Base-by-base conservation (phyloP, 2,113 vertebrate genomes). In the Corythornis madagascariensis region DNA sequence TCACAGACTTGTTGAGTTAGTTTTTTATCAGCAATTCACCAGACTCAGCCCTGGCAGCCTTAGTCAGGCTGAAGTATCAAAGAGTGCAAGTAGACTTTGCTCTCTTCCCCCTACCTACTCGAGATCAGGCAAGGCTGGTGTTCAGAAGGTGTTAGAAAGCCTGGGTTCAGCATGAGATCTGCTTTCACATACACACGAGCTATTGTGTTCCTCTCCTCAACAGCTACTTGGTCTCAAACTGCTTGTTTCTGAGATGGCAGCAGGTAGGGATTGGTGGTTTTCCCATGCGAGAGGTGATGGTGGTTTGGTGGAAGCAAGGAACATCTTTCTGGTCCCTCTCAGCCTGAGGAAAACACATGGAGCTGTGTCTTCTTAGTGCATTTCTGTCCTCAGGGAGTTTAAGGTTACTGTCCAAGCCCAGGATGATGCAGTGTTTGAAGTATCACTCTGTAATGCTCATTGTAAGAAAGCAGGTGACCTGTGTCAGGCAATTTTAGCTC, bases 41-140 rank as follows among this genome's bases (percentile, higher is more conserved):
- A 79, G 63, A 57, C 25, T 21, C 1, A 5, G 28, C 64, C 69
- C 56, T 38, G 65, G 48, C 53, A 87, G 28, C 2, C 0, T 87
- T 85, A 90, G 69, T 89, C 56, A 91, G 53, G 55, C n/a, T 73
- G 47, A 77, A 85, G 70, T 24, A 83, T 40, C 61, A 43, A 7
- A 20, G 64, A 86, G 16, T 17, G 11, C 19, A 77, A 43, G n/a
- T 28, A 83, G 42, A 50, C 60, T 76, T 84, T 95, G 38, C 60
- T 79, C 56, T 89, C 2, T 77, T 83, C 33, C 50, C 33, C 16
- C 40, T 35, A 29, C 47, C 43, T 67, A 43, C 80, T 45, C 52
- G 64, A 83, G 82, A 93, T 66, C 66, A 84, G 93, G 78, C 57
- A 83, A 82, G 47, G 55, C 20, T 97, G 93, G 89, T 45, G 42